phyloP scores from a whole-genome alignment of 2,113 vertebrate species.

The Desmodus rotundus region DNA sequence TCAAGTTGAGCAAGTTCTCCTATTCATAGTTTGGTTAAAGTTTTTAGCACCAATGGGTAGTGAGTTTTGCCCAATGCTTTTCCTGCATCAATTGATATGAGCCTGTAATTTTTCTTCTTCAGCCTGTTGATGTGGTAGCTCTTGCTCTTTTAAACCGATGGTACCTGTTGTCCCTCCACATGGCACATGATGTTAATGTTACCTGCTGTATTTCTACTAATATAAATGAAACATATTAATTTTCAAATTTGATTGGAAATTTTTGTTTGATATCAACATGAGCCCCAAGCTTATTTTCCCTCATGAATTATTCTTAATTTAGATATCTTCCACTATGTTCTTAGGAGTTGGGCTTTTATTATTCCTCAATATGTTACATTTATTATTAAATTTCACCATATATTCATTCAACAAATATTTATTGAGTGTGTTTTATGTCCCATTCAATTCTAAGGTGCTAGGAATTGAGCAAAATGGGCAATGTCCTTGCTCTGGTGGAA shows the following conservation, averaged over 20 bases:
- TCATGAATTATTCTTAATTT: slow-evolving; percentile 29
- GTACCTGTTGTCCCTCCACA: neutral
- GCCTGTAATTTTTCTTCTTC: too few relatives aligned
- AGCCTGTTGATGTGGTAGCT: neutral
- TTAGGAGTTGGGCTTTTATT: neutral
- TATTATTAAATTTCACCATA: slow-evolving; percentile 1
- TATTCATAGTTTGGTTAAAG: too few relatives aligned
- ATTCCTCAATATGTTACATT: neutral
- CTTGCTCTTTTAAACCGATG: neutral
- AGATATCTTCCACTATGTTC: neutral
- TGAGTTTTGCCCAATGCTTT: neutral
- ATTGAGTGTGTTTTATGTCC: neutral
- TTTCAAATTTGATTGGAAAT: neutral
- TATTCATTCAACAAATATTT: neutral
- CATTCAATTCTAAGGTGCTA: neutral
- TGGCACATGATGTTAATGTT: neutral
- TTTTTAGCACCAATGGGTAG: neutral
- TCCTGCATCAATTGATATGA: too few relatives aligned
- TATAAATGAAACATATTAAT: neutral
- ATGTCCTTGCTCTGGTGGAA: neutral
- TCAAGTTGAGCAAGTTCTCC: too few relatives aligned
- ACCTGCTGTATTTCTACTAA: neutral
- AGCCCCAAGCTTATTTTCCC: neutral
- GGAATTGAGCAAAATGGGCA: neutral
- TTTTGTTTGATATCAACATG: neutral